Conservation (phyloP, 2,888 invertebrate genomes). For the Tridacna gigas region DNA sequence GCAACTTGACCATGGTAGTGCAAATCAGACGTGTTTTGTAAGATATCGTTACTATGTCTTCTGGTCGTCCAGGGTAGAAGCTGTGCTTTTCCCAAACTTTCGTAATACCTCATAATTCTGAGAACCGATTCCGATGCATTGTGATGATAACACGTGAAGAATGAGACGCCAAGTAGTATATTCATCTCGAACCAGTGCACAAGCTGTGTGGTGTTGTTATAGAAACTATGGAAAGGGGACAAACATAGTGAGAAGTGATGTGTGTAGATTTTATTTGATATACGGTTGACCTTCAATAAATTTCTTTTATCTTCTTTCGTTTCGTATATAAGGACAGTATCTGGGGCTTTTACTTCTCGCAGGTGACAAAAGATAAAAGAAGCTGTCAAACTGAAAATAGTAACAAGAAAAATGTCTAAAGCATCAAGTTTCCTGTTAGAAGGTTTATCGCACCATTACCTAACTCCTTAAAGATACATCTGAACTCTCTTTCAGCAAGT, state of each 20-base stretch:
- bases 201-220: neutral
- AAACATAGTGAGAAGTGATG: slow-evolving; percentile 2
- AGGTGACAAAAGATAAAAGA: neutral
- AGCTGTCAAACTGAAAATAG: neutral
- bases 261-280: neutral
- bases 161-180: neutral
- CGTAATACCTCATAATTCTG: neutral
- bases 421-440: too few species aligned
- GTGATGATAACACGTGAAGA: neutral
- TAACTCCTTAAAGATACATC: too few species aligned
- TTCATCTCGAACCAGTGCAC: slow-evolving; percentile 9
- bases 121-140: neutral
- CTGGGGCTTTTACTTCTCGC: neutral
- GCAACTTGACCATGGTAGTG: neutral
- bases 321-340: neutral
- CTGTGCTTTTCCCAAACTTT: neutral
- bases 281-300: neutral
- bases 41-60: neutral
- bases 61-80: neutral
- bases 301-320: neutral
- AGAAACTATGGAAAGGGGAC: neutral
- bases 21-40: neutral
- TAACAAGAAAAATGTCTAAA: too few species aligned
- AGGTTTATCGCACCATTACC: too few species aligned
- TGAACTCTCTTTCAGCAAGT: too few species aligned